Percentiles rank a stretch among this genome's conserved stretches.
Evolutionary conservation across 2,797 vertebrate species (phyloP).

Genomic region (Muraenolepis orangiensis): DNA sequence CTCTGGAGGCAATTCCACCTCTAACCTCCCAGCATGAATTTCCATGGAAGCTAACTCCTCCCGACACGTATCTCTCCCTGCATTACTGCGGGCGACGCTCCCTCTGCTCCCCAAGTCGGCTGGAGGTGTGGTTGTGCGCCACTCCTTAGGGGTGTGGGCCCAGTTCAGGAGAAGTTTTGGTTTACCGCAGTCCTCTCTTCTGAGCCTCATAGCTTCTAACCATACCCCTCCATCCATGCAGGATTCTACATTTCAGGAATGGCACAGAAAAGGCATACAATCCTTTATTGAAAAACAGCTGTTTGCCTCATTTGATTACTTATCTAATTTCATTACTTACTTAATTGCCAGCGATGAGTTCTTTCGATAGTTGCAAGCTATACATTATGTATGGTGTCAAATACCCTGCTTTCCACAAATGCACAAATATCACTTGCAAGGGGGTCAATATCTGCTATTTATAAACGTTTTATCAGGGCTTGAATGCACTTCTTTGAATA

Average conservation of each 20-base stretch:
- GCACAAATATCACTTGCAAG: no score
- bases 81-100: background rate
- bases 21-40: no score
- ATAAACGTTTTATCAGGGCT: no score
- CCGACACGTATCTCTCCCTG: background rate
- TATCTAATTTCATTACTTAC: no score
- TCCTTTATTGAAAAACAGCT: background rate
- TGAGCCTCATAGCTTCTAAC: background rate
- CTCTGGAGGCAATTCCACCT: no score
- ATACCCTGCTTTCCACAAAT: no score
- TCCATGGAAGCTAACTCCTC: constrained; percentile 2
- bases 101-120: background rate
- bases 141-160: background rate
- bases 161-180: background rate
- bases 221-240: background rate
- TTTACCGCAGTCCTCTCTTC: background rate
- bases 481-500: no score
- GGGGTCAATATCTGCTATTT: no score
- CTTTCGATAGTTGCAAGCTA: no score
- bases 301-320: no score
- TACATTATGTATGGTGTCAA: no score
- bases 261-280: background rate
- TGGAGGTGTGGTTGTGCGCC: background rate
- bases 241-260: background rate
- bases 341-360: no score